Percentiles rank a stretch among this genome's conserved stretches.
These are phyloP conservation scores for Henricia sp. DNA, from an alignment of 53 echinoderm and acorn worm genomes.

Conservation along the genomic window DNA sequence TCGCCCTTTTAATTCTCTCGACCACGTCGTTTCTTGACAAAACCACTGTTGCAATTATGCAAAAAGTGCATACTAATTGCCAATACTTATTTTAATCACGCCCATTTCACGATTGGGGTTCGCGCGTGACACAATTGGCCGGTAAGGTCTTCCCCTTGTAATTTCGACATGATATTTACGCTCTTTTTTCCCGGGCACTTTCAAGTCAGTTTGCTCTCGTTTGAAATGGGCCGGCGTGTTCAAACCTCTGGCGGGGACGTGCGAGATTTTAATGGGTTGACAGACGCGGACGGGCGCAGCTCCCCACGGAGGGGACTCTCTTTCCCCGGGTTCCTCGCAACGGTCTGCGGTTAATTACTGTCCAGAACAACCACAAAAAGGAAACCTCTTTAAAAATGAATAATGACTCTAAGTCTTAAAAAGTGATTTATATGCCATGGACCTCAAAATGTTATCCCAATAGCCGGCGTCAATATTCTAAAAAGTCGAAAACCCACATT, in stretches of 20 bases:
- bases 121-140: slow-evolving; percentile 46
- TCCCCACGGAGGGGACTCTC: background rate
- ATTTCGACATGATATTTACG: background rate
- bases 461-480: too few relatives aligned
- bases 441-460: too few relatives aligned
- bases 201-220: slow-evolving; percentile 3
- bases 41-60: background rate
- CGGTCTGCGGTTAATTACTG: too few relatives aligned
- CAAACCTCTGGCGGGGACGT: slow-evolving; percentile 16
- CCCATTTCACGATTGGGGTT: slow-evolving; percentile 34
- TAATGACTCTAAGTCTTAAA: too few relatives aligned
- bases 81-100: slow-evolving; percentile 37
- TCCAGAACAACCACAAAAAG: too few relatives aligned
- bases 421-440: too few relatives aligned
- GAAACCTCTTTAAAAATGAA: too few relatives aligned
- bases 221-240: slow-evolving; percentile 26
- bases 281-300: background rate
- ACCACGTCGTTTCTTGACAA: background rate
- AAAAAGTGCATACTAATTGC: background rate
- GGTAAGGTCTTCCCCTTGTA: slow-evolving; percentile 23
- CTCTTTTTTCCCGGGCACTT: slow-evolving; percentile 6
- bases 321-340: too few relatives aligned
- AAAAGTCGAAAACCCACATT: too few relatives aligned
- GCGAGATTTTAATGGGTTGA: slow-evolving; percentile 11
- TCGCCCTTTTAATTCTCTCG: background rate